A percentile compares a stretch with the other conserved stretches of the same genome.
phyloP scores from a whole-genome alignment of 2,113 vertebrate genomes.

The Pomatostomus ruficeps region DNA sequence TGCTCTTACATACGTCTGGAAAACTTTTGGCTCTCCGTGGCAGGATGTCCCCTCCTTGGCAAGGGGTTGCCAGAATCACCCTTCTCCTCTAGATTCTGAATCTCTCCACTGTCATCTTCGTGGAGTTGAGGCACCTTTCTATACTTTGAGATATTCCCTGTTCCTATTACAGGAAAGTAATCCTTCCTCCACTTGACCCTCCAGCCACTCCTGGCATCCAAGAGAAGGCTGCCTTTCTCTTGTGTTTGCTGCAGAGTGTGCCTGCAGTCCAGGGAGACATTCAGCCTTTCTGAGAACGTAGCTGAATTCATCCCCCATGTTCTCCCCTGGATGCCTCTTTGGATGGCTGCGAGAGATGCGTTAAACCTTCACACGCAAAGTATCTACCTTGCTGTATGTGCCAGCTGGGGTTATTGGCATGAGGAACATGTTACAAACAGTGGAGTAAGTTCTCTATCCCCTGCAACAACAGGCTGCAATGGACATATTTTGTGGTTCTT shows the following conservation, averaged over 20 bases:
- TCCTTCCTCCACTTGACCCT: constrained; percentile 35
- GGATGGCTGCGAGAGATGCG: constrained; percentile 54
- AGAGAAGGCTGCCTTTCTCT: constrained; percentile 68
- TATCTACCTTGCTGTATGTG: not conserved
- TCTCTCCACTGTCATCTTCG: constrained; percentile 45
- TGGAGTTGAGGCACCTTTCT: constrained; percentile 66
- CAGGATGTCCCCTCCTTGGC: constrained; percentile 69
- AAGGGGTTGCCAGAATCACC: constrained; percentile 65
- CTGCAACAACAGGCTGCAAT: constrained; percentile 64
- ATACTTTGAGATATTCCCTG: constrained; percentile 60
- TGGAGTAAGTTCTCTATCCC: constrained; percentile 67
- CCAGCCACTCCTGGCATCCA: constrained; percentile 56
- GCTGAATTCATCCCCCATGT: constrained; percentile 56
- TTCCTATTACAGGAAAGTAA: constrained; percentile 59
- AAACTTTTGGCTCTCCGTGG: constrained; percentile 76
- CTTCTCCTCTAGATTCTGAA: constrained; percentile 70
- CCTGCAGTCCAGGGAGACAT: constrained; percentile 66
- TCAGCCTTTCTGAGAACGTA: constrained; percentile 53
- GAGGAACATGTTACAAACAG: constrained; percentile 52
- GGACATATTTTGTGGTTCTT: constrained; percentile 70
- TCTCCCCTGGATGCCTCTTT: constrained; percentile 62
- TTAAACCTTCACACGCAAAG: constrained; percentile 50
- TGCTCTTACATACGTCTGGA: constrained; percentile 78
- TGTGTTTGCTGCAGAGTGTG: constrained; percentile 62
- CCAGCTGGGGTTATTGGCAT: constrained; percentile 44